Conservation (phyloP, 64 coral and sea anemone genomes). For the Actinia equina region DNA sequence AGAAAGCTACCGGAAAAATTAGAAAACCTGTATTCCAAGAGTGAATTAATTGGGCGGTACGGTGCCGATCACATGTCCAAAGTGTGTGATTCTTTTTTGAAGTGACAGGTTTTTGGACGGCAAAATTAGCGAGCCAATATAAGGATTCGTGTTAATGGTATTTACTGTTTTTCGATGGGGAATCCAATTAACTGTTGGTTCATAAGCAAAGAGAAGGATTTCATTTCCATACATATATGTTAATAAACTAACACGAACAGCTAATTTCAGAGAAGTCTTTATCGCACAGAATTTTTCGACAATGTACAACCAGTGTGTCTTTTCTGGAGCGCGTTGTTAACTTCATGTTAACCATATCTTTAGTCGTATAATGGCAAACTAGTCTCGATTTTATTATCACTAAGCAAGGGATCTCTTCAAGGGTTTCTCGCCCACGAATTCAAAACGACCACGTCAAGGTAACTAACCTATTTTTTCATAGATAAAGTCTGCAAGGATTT, state of each 20-base stretch:
- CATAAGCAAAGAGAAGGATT: not conserved
- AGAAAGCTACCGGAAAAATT: conserved; percentile 1
- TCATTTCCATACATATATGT: not conserved
- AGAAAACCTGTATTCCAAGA: not conserved
- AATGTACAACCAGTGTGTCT: not conserved
- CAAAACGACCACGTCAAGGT: too few relatives aligned
- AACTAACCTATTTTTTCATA: too few relatives aligned
- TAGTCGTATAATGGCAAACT: not conserved
- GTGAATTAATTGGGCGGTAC: conserved; percentile 9
- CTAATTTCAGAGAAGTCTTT: not conserved
- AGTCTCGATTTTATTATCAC: not conserved
- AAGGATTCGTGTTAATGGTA: not conserved
- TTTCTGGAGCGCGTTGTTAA: not conserved
- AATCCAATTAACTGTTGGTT: conserved; percentile 14
- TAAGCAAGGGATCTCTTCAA: not conserved
- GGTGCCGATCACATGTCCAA: not conserved
- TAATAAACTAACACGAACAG: not conserved
- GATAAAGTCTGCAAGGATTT: too few relatives aligned
- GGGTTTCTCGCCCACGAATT: not conserved
- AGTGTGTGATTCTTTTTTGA: not conserved
- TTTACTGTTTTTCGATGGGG: conserved; percentile 8
- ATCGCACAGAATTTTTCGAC: not conserved
- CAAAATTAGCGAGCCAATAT: conserved; percentile 7
- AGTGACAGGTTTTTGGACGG: not conserved
- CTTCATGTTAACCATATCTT: not conserved